Evolutionary conservation across 2,888 invertebrate genomes (phyloP).

Genomic region (Tetramorium bicarinatum): DNA sequence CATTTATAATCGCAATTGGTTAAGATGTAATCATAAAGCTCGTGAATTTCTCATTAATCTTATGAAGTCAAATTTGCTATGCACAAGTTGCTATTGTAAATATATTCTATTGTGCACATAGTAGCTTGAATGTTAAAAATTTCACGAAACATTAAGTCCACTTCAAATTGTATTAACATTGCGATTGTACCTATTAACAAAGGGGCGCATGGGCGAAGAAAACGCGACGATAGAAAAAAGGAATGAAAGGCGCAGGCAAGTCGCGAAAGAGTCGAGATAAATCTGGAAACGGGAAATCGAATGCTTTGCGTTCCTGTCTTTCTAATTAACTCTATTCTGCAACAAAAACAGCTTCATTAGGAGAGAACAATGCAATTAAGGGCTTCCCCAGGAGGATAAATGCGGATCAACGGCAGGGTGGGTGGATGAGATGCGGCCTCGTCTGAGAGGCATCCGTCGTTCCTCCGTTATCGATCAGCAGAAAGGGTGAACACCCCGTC

Average conservation of each 20-base stretch:
- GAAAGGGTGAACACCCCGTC: slow-evolving; percentile 75
- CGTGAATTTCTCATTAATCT: background rate
- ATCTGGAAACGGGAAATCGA: slow-evolving; percentile 64
- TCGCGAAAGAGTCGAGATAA: slow-evolving; percentile 25
- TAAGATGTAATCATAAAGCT: background rate
- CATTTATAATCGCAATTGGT: background rate
- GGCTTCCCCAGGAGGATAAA: slow-evolving; percentile 68
- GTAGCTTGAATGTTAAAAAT: background rate
- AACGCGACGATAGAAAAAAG: background rate
- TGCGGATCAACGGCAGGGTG: slow-evolving; percentile 62
- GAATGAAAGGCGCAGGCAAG: background rate
- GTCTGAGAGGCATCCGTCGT: slow-evolving; percentile 77
- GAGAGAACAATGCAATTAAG: slow-evolving; percentile 76
- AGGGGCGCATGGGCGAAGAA: background rate
- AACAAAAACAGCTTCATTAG: slow-evolving; percentile 77
- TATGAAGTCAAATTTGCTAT: background rate
- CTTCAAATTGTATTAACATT: background rate
- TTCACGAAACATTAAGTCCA: background rate
- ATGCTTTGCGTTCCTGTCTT: slow-evolving; percentile 66
- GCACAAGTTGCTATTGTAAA: background rate
- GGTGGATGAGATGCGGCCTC: slow-evolving; percentile 58
- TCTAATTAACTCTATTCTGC: slow-evolving; percentile 73
- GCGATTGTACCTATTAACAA: too few species aligned
- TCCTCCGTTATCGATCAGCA: slow-evolving; percentile 75
- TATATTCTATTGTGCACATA: background rate